A percentile compares a stretch with the other conserved stretches of the same genome.
Evolutionary conservation across 2,888 invertebrate species (phyloP).

Genomic region (Blastobasis adustella): DNA sequence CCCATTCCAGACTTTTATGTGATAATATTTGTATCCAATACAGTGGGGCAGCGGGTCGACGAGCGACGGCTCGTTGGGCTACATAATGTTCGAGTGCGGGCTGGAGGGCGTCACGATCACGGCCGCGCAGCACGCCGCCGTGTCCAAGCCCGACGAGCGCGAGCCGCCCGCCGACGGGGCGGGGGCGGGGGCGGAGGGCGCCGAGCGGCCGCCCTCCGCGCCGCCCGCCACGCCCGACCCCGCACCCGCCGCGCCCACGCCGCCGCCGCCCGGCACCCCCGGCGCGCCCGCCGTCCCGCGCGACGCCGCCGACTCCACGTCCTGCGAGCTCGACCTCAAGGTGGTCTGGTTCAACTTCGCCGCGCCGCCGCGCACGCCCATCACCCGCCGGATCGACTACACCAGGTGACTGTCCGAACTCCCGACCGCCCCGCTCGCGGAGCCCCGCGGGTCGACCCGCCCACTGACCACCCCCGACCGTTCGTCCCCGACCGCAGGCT

Average conservation of each 20-base stretch:
- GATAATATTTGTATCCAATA: no score
- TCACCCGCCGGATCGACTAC: conserved; percentile 94
- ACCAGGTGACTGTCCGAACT: conserved; percentile 73
- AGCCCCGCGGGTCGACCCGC: conserved; percentile 96
- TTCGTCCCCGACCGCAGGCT: conserved; percentile 72
- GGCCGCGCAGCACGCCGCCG: conserved; percentile 81
- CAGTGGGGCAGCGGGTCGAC: conserved; percentile 25
- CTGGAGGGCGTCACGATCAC: conserved; percentile 92
- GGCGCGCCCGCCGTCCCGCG: conserved; percentile 61
- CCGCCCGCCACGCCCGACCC: conserved; percentile 58
- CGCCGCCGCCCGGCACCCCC: conserved; percentile 62
- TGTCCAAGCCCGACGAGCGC: conserved; percentile 78
- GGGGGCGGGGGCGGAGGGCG: conserved; percentile 50
- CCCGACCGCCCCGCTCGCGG: conserved; percentile 95
- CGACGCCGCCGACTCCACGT: conserved; percentile 85
- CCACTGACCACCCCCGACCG: no score
- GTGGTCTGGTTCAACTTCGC: conserved; percentile 98
- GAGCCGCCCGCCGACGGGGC: conserved; percentile 51
- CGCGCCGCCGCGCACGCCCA: conserved; percentile 95
- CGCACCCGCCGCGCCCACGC: conserved; percentile 45
- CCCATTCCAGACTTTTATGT: no score
- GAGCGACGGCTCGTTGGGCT: conserved; percentile 84
- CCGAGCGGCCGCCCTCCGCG: conserved; percentile 39
- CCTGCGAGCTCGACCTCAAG: conserved; percentile 91
- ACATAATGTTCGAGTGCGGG: conserved; percentile 98